A percentile compares a stretch with the other conserved stretches of the same genome.
Conservation (phyloP, 1,140 invertebrate species). For the Wiebesia pumilae region DNA sequence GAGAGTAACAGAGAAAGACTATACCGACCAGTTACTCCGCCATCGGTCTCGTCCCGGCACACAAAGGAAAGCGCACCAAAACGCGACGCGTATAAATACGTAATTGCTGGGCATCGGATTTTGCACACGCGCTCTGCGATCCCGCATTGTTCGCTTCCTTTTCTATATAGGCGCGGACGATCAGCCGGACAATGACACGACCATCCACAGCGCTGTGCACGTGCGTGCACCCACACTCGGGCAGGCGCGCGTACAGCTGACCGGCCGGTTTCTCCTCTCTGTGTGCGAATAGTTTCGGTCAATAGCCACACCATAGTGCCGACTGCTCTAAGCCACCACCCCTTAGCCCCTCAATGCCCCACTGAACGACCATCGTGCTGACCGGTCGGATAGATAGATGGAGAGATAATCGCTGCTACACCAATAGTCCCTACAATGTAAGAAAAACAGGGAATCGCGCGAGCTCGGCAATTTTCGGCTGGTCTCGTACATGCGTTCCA, state of each 20-base stretch:
- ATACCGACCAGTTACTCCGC: too few species aligned
- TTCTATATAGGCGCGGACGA: constrained; percentile 50
- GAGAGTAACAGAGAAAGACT: too few species aligned
- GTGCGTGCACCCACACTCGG: constrained; percentile 55
- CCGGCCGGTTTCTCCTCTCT: constrained; percentile 66
- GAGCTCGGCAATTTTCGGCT: not conserved
- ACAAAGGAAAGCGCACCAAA: too few species aligned
- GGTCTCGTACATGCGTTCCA: too few species aligned
- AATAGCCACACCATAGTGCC: not conserved
- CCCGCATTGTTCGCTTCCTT: too few species aligned
- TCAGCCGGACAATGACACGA: constrained; percentile 5
- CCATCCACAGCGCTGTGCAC: not conserved
- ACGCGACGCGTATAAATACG: not conserved
- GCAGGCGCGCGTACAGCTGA: constrained; percentile 67
- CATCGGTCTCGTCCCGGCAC: too few species aligned
- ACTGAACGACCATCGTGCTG: too few species aligned
- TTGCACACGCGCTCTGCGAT: constrained; percentile 49
- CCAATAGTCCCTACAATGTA: not conserved
- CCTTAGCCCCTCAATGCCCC: not conserved
- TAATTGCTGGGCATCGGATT: constrained; percentile 38
- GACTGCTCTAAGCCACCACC: constrained; percentile 49
- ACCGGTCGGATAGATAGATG: not conserved
- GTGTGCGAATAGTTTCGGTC: constrained; percentile 30
- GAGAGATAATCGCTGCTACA: not conserved
- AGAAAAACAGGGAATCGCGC: not conserved